phyloP scores from a whole-genome alignment of 2,888 invertebrate genomes.

The Drosophila antonietae region DNA sequence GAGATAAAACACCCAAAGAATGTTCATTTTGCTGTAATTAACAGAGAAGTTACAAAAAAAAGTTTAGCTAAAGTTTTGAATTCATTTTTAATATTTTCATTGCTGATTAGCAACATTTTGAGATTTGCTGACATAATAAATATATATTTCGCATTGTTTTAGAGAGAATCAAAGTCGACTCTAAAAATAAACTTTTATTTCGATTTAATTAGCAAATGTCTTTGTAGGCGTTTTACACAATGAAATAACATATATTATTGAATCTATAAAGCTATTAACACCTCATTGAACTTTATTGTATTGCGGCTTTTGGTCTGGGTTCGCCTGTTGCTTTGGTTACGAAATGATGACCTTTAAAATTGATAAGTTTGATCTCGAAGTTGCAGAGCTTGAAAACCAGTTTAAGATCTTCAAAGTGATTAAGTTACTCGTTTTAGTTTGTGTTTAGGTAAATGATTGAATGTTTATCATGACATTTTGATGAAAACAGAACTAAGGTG shows the following conservation, averaged over 20 bases:
- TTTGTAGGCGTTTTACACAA: constrained; percentile 6
- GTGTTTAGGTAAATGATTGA: constrained; percentile 1
- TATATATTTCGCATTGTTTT: neutral
- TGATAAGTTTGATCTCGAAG: constrained; percentile 41
- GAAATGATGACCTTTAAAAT: constrained; percentile 59
- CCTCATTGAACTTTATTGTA: constrained; percentile 22
- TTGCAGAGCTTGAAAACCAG: constrained; percentile 39
- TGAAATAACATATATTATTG: neutral
- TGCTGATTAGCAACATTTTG: neutral
- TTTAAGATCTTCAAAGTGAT: constrained; percentile 16
- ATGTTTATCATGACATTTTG: neutral
- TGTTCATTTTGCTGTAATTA: neutral
- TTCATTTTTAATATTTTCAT: neutral
- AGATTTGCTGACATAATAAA: neutral
- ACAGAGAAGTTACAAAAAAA: neutral
- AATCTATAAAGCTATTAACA: constrained; percentile 33
- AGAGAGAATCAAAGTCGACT: neutral
- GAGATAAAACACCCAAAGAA: neutral
- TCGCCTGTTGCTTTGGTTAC: constrained; percentile 32
- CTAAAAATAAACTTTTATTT: constrained; percentile 14
- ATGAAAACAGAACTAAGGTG: neutral
- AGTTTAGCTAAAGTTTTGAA: neutral
- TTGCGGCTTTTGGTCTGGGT: constrained; percentile 17
- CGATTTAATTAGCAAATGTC: constrained; percentile 15
- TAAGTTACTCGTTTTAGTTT: constrained; percentile 13